Percentiles rank a stretch among this genome's conserved stretches.
These are phyloP conservation scores for Portevinia maculata DNA, from an alignment of 2,888 invertebrate genomes.

Conservation along the genomic window DNA sequence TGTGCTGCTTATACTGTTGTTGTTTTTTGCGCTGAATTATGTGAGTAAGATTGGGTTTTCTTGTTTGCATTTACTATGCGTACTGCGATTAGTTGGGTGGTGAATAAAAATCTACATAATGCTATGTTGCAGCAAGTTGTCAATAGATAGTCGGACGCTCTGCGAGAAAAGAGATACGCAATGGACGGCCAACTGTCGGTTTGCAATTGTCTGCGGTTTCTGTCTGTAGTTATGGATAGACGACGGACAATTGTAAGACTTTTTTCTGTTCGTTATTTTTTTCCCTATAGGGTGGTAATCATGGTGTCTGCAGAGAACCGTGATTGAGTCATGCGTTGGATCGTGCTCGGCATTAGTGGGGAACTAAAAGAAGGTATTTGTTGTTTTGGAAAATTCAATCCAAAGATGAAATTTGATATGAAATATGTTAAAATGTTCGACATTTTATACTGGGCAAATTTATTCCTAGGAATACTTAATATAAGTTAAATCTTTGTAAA, in stretches of 20 bases:
- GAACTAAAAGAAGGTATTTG: conserved; percentile 3
- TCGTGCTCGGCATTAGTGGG: conserved; percentile 41
- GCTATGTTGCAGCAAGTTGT: conserved; percentile 55
- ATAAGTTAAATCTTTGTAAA: too few species aligned
- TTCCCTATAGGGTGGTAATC: conserved; percentile 36
- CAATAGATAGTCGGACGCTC: conserved; percentile 4
- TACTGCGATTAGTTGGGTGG: conserved; percentile 51
- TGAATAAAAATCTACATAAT: conserved; percentile 67
- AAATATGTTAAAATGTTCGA: neutral
- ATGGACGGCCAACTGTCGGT: conserved; percentile 28
- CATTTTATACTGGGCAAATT: too few species aligned
- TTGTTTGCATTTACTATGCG: conserved; percentile 42
- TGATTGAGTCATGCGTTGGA: conserved; percentile 45
- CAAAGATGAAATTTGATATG: conserved; percentile 3
- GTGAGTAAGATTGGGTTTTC: conserved; percentile 23
- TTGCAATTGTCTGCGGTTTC: conserved; percentile 47
- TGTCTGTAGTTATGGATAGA: conserved; percentile 32
- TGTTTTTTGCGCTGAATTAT: neutral
- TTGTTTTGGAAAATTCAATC: conserved; percentile 13
- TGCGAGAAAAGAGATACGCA: neutral
- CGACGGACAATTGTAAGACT: conserved; percentile 29
- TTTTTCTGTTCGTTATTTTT: conserved; percentile 24
- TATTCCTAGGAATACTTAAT: too few species aligned
- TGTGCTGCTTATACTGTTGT: neutral
- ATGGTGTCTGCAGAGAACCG: conserved; percentile 43